phyloP scores from a whole-genome alignment of 2,888 invertebrate species.

The Caradrina kadenii region DNA sequence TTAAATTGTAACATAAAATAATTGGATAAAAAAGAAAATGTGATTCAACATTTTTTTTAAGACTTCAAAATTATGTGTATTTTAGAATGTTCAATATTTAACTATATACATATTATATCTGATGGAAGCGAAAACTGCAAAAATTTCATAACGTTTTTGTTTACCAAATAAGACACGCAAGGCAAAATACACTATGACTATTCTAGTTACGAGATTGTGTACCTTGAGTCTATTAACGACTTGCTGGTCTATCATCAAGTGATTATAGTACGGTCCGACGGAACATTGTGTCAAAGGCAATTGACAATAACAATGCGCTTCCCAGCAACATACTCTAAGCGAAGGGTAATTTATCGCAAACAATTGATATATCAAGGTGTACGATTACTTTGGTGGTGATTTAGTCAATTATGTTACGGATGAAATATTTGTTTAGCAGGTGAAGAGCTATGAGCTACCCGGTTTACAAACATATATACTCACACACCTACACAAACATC shows the following conservation, averaged over 20 bases:
- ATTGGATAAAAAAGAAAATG: no score
- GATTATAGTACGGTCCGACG: conserved; percentile 26
- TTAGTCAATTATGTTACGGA: conserved; percentile 17
- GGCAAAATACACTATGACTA: background rate
- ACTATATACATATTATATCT: no score
- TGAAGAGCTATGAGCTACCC: no score
- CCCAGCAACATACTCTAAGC: conserved; percentile 18
- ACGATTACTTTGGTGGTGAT: background rate
- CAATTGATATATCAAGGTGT: conserved; percentile 20
- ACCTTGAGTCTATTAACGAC: conserved; percentile 12
- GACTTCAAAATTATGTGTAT: no score
- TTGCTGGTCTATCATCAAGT: conserved; percentile 34
- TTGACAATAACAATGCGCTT: conserved; percentile 40
- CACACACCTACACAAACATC: no score
- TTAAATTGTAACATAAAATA: no score
- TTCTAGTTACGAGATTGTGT: background rate
- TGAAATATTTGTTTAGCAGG: background rate
- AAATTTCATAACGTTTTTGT: no score
- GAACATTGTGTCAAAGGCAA: conserved; percentile 29
- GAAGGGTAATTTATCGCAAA: conserved; percentile 25
- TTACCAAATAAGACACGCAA: background rate
- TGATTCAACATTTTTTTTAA: no score
- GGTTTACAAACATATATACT: no score
- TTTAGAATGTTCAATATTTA: no score
- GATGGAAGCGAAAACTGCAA: no score